Conservation (phyloP, 2,113 vertebrate genomes). For the Ibidorhyncha struthersii region DNA sequence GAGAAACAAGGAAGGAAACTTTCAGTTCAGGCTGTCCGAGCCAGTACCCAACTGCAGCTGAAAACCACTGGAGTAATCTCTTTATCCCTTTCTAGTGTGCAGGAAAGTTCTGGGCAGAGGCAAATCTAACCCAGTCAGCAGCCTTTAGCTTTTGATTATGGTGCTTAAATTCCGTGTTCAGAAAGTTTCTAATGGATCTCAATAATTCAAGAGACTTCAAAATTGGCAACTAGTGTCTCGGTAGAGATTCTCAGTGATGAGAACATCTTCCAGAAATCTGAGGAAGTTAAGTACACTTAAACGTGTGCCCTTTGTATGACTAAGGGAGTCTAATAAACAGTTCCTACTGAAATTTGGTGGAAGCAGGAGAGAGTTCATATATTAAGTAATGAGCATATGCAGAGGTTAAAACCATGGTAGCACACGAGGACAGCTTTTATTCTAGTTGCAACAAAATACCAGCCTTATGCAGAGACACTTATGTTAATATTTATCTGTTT, state of each 20-base stretch:
- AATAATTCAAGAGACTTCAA: background rate
- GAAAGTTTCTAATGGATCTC: background rate
- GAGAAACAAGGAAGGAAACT: slow-evolving; percentile 56
- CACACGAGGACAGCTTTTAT: background rate
- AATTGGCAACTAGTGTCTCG: background rate
- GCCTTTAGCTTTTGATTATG: background rate
- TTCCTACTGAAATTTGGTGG: background rate
- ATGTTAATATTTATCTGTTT: background rate
- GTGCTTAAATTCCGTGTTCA: background rate
- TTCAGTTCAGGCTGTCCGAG: slow-evolving; percentile 45
- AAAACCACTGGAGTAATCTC: slow-evolving; percentile 41
- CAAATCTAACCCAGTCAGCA: background rate
- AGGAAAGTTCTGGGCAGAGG: background rate
- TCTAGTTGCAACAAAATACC: background rate
- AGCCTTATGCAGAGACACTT: background rate
- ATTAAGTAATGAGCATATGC: background rate
- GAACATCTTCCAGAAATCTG: background rate
- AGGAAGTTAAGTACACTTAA: background rate
- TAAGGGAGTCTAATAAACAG: background rate
- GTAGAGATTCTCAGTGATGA: background rate
- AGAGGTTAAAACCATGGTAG: background rate
- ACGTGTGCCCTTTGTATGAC: background rate
- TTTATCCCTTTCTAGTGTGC: slow-evolving; percentile 27
- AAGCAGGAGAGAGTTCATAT: background rate
- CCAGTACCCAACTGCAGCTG: slow-evolving; percentile 36